These are phyloP conservation scores for Karalla daura DNA, from an alignment of 2,797 vertebrate genomes.

Conservation along the genomic window DNA sequence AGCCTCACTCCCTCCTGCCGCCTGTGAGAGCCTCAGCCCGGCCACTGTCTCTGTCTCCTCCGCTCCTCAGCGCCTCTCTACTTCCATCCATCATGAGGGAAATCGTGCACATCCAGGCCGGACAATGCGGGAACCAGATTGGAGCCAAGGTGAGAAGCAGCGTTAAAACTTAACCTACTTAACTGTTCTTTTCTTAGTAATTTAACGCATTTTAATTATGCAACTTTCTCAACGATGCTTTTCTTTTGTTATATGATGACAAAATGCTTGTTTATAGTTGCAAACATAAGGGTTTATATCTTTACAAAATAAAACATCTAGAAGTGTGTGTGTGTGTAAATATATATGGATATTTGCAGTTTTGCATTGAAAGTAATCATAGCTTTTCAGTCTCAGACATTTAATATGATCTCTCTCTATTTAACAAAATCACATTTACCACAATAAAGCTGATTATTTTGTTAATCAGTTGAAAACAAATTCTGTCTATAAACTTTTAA, in stretches of 20 bases:
- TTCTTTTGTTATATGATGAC: neutral
- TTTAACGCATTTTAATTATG: neutral
- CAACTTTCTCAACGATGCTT: neutral
- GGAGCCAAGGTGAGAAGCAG: conserved; percentile 86
- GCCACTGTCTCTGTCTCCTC: neutral
- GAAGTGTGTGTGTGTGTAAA: too few relatives aligned
- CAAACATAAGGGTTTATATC: neutral
- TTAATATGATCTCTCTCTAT: too few relatives aligned
- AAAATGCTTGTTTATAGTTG: neutral
- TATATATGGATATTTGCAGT: too few relatives aligned
- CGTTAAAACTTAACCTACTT: neutral
- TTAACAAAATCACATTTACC: too few relatives aligned
- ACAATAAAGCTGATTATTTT: too few relatives aligned
- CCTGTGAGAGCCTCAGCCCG: neutral
- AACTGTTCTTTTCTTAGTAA: neutral
- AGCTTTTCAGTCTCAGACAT: too few relatives aligned
- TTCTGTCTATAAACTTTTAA: too few relatives aligned
- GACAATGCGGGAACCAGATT: conserved; percentile 92
- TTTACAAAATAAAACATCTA: neutral
- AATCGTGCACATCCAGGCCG: conserved; percentile 92
- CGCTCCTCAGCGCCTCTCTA: neutral
- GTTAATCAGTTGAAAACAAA: too few relatives aligned
- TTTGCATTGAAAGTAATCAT: too few relatives aligned
- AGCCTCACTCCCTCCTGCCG: too few relatives aligned
- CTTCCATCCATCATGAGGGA: conserved; percentile 84